Evolutionary conservation across 1,140 invertebrate species (phyloP), one percentile per base, ranked within the genome.

Genomic region (Orius insidiosus): DNA sequence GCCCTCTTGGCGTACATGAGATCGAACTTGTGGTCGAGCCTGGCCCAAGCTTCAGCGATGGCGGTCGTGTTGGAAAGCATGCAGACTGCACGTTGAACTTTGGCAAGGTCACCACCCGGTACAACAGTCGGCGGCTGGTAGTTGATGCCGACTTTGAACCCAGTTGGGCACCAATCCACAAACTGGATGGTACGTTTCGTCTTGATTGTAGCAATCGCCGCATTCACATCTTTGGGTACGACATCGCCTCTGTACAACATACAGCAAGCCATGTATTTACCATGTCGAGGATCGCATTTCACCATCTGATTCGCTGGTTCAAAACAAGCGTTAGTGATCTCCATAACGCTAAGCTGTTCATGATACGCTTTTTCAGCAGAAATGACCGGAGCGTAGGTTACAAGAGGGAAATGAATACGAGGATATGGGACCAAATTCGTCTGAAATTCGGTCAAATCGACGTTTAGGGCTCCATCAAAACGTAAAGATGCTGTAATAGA

Each of bases 391-490:
- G 75, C 68, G 56, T 78, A 77, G 18, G 75, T 75, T 24, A 69
- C 75, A 48, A 75, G 55, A 2, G 70, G 75, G 61, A 81, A 85
- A 59, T 82, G 82, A 60, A 84, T 85, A 61, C 82, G 71, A 24
- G 83, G 83, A 61, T 84, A 86, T 32, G 82, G 82, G 52, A 85
- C 82, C 68, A 86, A 75, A 66, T 86, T 86, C 51, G 83, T 86
- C 64, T 73, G 76, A 74, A 92, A 92, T 65, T 92, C 86, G 24
- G 82, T 88, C 40, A 90, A 67, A 63, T 92, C 86, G 40, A 85
- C 83, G 63, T 86, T 92, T 11, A 89, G 69, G 40, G 84, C 83
- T 59, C 85, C 85, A 63, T 89, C 85, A 63, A 90, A 90, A 54
- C 85, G 70, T 32, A 86, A 68, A 4, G 64, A 63, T 52, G 68